phyloP scores from a whole-genome alignment of 1,140 invertebrate genomes.

The Halyomorpha halys region DNA sequence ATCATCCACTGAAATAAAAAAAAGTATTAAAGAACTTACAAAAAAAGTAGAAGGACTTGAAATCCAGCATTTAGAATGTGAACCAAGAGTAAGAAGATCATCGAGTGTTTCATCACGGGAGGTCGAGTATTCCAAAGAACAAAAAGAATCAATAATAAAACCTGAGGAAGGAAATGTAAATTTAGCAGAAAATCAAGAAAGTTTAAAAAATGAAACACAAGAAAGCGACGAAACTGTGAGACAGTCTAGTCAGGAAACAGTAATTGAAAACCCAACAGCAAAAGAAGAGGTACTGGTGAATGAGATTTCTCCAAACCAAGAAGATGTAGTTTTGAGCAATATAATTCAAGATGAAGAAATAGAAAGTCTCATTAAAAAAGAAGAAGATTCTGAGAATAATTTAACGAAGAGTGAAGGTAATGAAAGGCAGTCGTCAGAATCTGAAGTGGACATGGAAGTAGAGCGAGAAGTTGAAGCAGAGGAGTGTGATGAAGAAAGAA shows the following conservation, averaged over 20 bases:
- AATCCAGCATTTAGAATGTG: background rate
- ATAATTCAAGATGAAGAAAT: constrained; percentile 5
- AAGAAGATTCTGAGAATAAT: constrained; percentile 29
- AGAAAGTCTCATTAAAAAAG: constrained; percentile 29
- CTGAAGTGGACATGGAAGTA: constrained; percentile 59
- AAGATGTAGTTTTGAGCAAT: background rate
- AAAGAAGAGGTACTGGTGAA: background rate
- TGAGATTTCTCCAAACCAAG: background rate
- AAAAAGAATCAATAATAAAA: background rate
- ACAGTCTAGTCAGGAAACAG: constrained; percentile 4
- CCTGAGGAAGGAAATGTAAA: too few relatives aligned
- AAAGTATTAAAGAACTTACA: background rate
- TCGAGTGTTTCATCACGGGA: background rate
- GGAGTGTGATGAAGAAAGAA: constrained; percentile 52
- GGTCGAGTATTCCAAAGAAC: background rate
- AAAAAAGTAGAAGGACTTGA: background rate
- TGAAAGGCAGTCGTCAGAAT: constrained; percentile 61
- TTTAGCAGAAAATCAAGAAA: background rate
- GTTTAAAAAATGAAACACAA: constrained; percentile 12
- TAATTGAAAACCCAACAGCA: constrained; percentile 1
- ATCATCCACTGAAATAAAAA: background rate
- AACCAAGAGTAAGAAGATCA: background rate
- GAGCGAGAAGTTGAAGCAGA: constrained; percentile 33
- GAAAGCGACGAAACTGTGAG: constrained; percentile 14
- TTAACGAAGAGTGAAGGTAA: constrained; percentile 32